A percentile compares a stretch with the other conserved stretches of the same genome.
Conservation (phyloP, 2,888 invertebrate genomes). For the Aquatica leii region DNA sequence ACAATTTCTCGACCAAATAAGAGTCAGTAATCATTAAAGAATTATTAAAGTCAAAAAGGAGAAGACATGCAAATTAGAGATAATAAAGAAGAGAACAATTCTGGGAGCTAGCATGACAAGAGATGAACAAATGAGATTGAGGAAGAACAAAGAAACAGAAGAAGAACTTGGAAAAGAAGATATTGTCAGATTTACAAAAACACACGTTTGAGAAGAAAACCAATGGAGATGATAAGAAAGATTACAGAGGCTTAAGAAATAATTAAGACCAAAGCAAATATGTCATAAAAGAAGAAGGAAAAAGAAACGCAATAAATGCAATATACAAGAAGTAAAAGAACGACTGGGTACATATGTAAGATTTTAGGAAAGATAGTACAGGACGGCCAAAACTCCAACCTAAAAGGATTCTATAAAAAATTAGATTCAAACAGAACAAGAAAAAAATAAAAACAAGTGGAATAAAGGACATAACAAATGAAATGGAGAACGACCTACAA, state of each 20-base stretch:
- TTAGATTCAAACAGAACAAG: too few relatives aligned
- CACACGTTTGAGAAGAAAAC: neutral
- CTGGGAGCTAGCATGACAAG: neutral
- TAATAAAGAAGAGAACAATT: too few relatives aligned
- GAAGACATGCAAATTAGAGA: too few relatives aligned
- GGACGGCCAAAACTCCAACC: too few relatives aligned
- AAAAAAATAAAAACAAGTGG: too few relatives aligned
- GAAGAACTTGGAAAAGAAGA: neutral
- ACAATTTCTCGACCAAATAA: neutral
- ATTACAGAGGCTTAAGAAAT: conserved; percentile 1
- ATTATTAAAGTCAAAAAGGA: neutral
- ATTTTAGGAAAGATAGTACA: too few relatives aligned
- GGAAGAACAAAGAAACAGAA: neutral
- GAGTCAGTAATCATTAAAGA: neutral
- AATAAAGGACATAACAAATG: too few relatives aligned
- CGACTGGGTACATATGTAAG: too few relatives aligned
- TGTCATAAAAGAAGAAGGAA: neutral
- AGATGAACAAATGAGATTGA: neutral
- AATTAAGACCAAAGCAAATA: conserved; percentile 13
- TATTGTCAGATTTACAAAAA: neutral
- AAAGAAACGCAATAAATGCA: too few relatives aligned
- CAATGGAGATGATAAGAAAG: neutral
- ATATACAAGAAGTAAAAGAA: too few relatives aligned
- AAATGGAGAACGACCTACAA: too few relatives aligned
- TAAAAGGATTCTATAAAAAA: too few relatives aligned